Conservation (phyloP, 1,140 invertebrate species). For the Grapholita molesta region DNA sequence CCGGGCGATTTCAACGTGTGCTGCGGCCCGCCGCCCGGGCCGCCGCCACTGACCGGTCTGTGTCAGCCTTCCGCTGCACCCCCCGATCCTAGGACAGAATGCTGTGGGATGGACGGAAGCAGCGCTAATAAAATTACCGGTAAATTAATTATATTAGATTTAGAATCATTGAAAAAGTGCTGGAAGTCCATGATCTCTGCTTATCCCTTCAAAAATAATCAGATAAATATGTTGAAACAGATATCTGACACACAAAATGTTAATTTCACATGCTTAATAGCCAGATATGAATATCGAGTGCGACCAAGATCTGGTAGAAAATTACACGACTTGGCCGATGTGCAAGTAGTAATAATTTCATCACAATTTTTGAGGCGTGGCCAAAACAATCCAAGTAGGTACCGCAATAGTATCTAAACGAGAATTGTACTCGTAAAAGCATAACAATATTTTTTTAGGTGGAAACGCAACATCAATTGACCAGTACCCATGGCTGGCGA, state of each 20-base stretch:
- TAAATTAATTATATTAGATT: constrained; percentile 26
- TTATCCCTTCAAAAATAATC: too few relatives aligned
- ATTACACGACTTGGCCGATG: background rate
- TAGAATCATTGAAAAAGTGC: too few relatives aligned
- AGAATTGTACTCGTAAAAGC: too few relatives aligned
- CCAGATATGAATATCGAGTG: background rate
- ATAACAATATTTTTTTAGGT: constrained; percentile 30
- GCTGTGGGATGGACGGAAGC: constrained; percentile 45
- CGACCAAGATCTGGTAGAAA: background rate
- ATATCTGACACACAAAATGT: too few relatives aligned
- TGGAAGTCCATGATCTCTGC: too few relatives aligned
- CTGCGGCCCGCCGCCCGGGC: constrained; percentile 26
- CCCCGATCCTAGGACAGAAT: constrained; percentile 30
- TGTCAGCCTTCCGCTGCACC: constrained; percentile 9
- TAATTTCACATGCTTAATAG: too few relatives aligned
- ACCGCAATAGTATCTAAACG: too few relatives aligned
- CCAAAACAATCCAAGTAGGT: too few relatives aligned
- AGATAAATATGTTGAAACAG: too few relatives aligned
- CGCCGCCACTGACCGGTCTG: background rate
- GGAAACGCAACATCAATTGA: constrained; percentile 42
- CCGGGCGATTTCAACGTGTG: constrained; percentile 38
- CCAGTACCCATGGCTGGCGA: constrained; percentile 53
- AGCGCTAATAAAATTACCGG: constrained; percentile 48
- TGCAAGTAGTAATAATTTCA: too few relatives aligned
- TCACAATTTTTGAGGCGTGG: too few relatives aligned